Base-by-base conservation (phyloP, 2,113 vertebrate species). In the Oryzias melastigma region DNA sequence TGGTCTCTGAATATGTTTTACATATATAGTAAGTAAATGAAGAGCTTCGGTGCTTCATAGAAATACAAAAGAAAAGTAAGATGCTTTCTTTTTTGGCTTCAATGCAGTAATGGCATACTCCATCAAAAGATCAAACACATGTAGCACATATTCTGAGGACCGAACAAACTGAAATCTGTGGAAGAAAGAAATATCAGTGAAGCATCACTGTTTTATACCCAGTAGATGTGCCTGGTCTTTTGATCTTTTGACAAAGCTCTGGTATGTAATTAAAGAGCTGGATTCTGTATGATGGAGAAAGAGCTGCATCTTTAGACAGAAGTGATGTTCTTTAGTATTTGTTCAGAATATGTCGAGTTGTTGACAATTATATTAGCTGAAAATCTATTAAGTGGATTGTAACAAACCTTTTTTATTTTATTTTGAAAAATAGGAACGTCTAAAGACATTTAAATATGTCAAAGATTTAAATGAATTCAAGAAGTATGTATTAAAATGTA, bases 51-150 rank as follows among this genome's bases (percentile, higher is more conserved):
- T 70, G 53, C 42, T 19, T 40, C 13, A 25, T 54, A 52, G 52
- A 53, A 62, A 58, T n/a, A 25, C 14, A 65, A 29, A 49, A 55
- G 14, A 47, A 14, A 44, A 44, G 16, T 44, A 44, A 17, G n/a
- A 25, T 49, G 48, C 45, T 27, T 46, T 57, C 46, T n/a, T 57
- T 48, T 14, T 44, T 19, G 55, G 15, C 45, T 49, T 74, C 62
- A 55, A 65, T 75, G 59, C 78, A 71, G 62, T 68, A 73, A 68
- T 61, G 59, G 18, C 46, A 44, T 19, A 60, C 41, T 76, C 65
- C 54, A 51, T 62, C 20, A 56, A 55, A 63, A 65, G 41, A 68
- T 77, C 40, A 68, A 55, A 71, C 68, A 63, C 20, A 65, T 29
- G 35, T 66, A 43, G 60, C 50, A 49, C 69, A 59, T 72, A 58